Evolutionary conservation across 1,140 invertebrate species (phyloP), one percentile per base, ranked within the genome.

Genomic region (Drosophila ambigua): DNA sequence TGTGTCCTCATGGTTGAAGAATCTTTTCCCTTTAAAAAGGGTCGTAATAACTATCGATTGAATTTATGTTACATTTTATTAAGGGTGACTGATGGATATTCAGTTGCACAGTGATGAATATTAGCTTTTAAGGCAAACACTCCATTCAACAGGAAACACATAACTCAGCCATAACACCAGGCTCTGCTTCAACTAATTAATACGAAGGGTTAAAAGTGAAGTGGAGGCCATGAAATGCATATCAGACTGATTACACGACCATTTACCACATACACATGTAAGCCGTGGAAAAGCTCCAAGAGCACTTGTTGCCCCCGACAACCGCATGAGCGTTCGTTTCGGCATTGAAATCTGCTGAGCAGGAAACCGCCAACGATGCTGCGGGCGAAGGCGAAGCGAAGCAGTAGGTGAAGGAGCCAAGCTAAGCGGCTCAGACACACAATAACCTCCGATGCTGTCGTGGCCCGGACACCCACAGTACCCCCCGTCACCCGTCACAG

Each of bases 391-490:
- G 26, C 24, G 64, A 58, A 26, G 31, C 24, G 35, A 41, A 31
- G 41, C 48, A 43, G 45, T 52, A 58, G 31, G 45, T 39, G 52
- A 44, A 68, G 39, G 52, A 64, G 64, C 44, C 65, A 52, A 13
- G 11, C 48, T 73, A 85, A 85, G 82, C 72, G 77, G 80, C 72
- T 64, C 73, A 57, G 64, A 81, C 50, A 74, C 46, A 69, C 65
- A 72, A 69, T 31, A 69, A 72, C 67, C 52, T 31, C 45, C 16
- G 23, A 28, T 16, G 50, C 45, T 50, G 49, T 31, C n/a, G 48
- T 72, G 76, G 80, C 82, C 76, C 58, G 72, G 77, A 85, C 81
- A 79, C 77, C 77, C 80, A 84, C 81, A 35, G 31, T 4, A 4
- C 9, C 31, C 9, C 0, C 31, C 31, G 31, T 35, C 11, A 39